A percentile compares a stretch with the other conserved stretches of the same genome.
Evolutionary conservation across 2,113 vertebrate genomes (phyloP).

Genomic region (Axis porcinus): DNA sequence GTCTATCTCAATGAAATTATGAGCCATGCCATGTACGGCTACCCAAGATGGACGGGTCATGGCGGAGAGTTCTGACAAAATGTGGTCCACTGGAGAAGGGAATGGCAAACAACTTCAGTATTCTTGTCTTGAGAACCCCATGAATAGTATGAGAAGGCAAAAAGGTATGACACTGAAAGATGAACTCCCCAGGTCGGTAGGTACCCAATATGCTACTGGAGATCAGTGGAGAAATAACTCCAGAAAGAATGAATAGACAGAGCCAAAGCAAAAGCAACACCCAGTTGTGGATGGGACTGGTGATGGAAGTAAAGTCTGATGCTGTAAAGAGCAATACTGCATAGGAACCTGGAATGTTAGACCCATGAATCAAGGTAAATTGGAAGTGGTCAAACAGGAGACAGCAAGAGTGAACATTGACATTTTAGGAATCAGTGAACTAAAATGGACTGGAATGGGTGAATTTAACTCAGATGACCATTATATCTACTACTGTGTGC

Average conservation of each 20-base stretch:
- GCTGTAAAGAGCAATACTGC: neutral
- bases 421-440: neutral
- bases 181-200: neutral
- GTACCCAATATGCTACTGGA: neutral
- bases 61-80: neutral
- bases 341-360: neutral
- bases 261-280: neutral
- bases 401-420: neutral
- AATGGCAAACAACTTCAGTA: neutral
- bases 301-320: neutral
- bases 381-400: neutral
- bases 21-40: neutral
- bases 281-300: neutral
- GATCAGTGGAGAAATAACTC: neutral
- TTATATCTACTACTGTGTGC: neutral
- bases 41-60: neutral
- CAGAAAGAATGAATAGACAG: neutral
- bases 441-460: neutral
- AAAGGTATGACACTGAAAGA: neutral
- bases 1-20: neutral
- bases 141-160: neutral
- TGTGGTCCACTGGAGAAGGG: neutral
- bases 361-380: neutral
- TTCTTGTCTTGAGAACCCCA: neutral
- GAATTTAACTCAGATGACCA: neutral